A percentile compares a stretch with the other conserved stretches of the same genome.
phyloP scores from a whole-genome alignment of 2,113 vertebrate species.

The Sciurus niger region DNA sequence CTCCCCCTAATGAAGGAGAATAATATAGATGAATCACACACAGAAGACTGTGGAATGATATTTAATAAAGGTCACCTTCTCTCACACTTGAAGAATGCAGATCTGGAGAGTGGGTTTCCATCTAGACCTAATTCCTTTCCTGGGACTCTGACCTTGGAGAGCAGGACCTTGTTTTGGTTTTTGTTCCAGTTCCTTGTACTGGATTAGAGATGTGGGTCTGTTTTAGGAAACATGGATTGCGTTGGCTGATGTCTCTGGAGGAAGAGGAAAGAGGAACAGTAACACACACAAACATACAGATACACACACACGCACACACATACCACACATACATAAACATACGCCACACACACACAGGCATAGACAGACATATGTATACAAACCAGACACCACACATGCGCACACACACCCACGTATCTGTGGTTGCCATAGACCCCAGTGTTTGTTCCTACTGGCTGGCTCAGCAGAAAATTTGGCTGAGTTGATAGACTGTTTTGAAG shows the following conservation, averaged over 20 bases:
- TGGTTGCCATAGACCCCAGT: constrained; percentile 10
- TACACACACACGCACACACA: neutral
- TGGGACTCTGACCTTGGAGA: neutral
- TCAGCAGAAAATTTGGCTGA: constrained; percentile 75
- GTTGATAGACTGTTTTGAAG: constrained; percentile 56
- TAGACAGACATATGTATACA: neutral
- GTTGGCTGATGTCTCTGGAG: neutral
- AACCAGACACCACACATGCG: neutral
- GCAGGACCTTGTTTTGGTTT: neutral
- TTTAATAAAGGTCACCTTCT: constrained; percentile 23
- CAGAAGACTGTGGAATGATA: neutral
- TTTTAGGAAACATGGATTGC: neutral
- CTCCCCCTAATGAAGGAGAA: neutral
- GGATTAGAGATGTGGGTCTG: neutral
- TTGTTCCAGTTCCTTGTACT: neutral
- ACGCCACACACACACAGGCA: neutral
- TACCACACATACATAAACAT: neutral
- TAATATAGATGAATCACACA: neutral
- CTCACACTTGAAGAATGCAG: neutral
- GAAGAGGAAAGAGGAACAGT: neutral
- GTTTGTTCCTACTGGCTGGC: constrained; percentile 45
- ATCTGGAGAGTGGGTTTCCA: neutral
- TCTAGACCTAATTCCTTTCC: neutral
- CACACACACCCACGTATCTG: neutral
- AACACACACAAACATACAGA: neutral